phyloP scores from a whole-genome alignment of 2,888 invertebrate genomes.

The Anoplius nigerrimus region DNA sequence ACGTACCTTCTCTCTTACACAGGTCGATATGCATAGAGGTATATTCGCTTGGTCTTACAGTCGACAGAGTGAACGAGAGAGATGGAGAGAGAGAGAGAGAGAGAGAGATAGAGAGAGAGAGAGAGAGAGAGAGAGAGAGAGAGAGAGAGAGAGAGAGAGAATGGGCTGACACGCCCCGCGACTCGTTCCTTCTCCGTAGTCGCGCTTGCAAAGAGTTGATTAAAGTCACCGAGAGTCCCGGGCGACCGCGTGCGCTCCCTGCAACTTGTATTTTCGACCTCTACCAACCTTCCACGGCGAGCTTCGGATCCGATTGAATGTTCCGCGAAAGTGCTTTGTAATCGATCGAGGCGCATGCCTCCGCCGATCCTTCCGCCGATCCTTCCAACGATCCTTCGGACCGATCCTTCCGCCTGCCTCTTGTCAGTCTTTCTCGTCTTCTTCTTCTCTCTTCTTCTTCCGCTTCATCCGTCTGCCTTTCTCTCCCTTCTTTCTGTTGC shows the following conservation, averaged over 20 bases:
- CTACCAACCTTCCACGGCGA: conserved; percentile 31
- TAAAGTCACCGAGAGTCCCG: conserved; percentile 46
- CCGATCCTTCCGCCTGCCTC: conserved; percentile 47
- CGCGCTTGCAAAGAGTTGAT: conserved; percentile 54
- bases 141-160: conserved; percentile 15
- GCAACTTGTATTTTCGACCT: conserved; percentile 55
- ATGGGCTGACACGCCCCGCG: conserved; percentile 53
- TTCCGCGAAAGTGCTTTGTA: conserved; percentile 56
- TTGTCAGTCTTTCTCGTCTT: conserved; percentile 44
- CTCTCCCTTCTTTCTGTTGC: conserved; percentile 4
- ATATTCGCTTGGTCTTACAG: not conserved
- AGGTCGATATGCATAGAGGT: no score
- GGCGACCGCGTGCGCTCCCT: no score
- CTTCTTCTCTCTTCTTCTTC: not conserved
- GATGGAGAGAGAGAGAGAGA: no score
- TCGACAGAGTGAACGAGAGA: conserved; percentile 19
- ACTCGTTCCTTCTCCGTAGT: conserved; percentile 45
- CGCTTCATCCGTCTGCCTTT: not conserved
- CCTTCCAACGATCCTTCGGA: no score
- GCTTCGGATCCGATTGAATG: conserved; percentile 42
- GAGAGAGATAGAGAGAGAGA: no score
- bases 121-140: not conserved
- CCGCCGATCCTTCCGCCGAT: no score
- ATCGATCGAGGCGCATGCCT: conserved; percentile 42
- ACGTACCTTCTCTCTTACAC: conserved; percentile 4